Evolutionary conservation across 1,140 invertebrate genomes (phyloP).

Genomic region (Catajapyx aquilonaris): DNA sequence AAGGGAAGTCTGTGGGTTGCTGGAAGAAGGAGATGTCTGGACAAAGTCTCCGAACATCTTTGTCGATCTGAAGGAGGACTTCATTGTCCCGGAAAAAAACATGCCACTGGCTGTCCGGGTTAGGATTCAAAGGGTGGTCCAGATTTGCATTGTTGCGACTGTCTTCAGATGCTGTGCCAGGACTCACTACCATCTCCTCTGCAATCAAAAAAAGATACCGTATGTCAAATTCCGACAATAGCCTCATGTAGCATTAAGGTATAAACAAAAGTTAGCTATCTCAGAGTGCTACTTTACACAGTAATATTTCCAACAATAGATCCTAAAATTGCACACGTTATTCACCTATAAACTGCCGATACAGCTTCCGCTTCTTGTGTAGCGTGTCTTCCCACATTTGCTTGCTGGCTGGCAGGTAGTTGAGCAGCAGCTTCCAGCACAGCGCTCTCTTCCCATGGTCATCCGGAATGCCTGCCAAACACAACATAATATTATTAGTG

Average conservation of each 20-base stretch:
- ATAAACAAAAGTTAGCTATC: too few species aligned
- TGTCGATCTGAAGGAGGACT: constrained; percentile 87
- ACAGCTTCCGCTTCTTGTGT: constrained; percentile 44
- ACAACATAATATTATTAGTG: not conserved
- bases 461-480: constrained; percentile 51
- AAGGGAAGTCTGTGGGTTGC: constrained; percentile 71
- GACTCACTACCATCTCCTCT: constrained; percentile 76
- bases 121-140: constrained; percentile 83
- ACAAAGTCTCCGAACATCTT: constrained; percentile 85
- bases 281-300: too few species aligned
- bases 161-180: too few species aligned
- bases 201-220: constrained; percentile 13
- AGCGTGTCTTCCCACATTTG: constrained; percentile 40
- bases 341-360: constrained; percentile 65
- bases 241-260: too few species aligned
- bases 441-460: constrained; percentile 47
- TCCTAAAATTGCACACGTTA: too few species aligned
- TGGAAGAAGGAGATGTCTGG: constrained; percentile 96
- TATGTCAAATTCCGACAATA: too few species aligned
- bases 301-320: too few species aligned
- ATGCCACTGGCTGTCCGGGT: constrained; percentile 84
- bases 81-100: constrained; percentile 92
- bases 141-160: constrained; percentile 30
- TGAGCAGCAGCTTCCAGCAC: constrained; percentile 63
- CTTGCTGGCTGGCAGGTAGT: constrained; percentile 50